phyloP scores from a whole-genome alignment of 2,797 vertebrate species.

The Galagoides demidoff region DNA sequence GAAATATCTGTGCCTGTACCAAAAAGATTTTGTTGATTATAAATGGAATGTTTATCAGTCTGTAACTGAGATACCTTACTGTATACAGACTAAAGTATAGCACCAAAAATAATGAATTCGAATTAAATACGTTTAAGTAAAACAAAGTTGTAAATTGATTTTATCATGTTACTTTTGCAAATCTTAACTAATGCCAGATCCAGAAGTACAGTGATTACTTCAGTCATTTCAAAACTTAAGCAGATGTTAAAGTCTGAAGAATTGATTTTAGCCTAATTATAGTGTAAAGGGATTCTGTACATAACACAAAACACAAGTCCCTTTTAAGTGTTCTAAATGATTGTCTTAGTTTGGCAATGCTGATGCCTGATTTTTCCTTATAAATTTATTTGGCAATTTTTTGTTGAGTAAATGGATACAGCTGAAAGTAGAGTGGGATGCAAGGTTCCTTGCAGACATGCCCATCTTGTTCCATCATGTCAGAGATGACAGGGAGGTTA shows the following conservation, averaged over 20 bases:
- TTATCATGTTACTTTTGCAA: slow-evolving; percentile 29
- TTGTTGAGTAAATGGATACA: background rate
- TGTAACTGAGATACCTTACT: slow-evolving; percentile 3
- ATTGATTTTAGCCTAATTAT: background rate
- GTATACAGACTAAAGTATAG: background rate
- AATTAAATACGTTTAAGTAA: slow-evolving; percentile 29
- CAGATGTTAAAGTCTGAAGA: background rate
- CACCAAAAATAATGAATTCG: slow-evolving; percentile 40
- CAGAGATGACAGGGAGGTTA: background rate
- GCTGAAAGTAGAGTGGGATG: background rate
- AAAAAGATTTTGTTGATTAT: slow-evolving; percentile 46
- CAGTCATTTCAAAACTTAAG: slow-evolving; percentile 44
- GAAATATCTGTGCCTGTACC: background rate
- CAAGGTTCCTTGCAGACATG: background rate
- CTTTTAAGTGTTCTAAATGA: slow-evolving; percentile 4
- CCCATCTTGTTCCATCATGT: background rate
- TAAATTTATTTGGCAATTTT: background rate
- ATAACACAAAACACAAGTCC: slow-evolving; percentile 18
- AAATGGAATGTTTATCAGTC: background rate
- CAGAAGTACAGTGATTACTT: background rate
- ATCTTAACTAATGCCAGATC: background rate
- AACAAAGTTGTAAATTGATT: slow-evolving; percentile 26
- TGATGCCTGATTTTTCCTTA: background rate
- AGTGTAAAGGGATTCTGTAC: background rate
- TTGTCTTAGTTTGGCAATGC: background rate